Percentiles rank a stretch among this genome's conserved stretches.
Evolutionary conservation across 2,888 invertebrate genomes (phyloP).

Genomic region (Limulus polyphemus): DNA sequence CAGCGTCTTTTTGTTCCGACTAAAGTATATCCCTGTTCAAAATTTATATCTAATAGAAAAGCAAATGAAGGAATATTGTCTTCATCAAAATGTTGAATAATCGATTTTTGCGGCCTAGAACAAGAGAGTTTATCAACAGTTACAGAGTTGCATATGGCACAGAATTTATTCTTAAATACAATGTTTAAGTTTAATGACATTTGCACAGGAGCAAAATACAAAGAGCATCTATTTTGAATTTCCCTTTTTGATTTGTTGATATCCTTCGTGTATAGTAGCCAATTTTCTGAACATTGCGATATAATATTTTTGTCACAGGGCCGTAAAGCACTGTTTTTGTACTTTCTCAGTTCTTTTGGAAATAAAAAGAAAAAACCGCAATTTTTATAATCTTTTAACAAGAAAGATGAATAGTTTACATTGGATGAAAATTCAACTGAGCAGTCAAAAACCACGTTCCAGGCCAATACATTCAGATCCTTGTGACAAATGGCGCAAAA

Average conservation of each 20-base stretch:
- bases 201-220: constrained; percentile 3
- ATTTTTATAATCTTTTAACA: too few species aligned
- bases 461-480: constrained; percentile 12
- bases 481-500: constrained; percentile 30
- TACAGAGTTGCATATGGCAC: constrained; percentile 5
- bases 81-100: not conserved
- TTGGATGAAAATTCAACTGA: too few species aligned
- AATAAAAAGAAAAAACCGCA: too few species aligned
- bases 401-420: not conserved
- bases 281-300: not conserved
- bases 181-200: not conserved
- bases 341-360: too few species aligned
- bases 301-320: not conserved
- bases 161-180: constrained; percentile 7
- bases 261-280: not conserved
- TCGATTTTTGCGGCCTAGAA: not conserved
- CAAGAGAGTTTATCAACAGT: not conserved
- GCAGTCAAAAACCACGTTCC: constrained; percentile 3
- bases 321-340: not conserved
- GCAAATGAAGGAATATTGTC: not conserved
- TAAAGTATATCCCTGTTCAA: not conserved
- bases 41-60: constrained; percentile 6
- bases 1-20: constrained; percentile 9
- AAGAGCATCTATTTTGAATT: constrained; percentile 1
- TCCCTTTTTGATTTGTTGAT: not conserved